These are phyloP conservation scores for Ramphastos sulfuratus DNA, from an alignment of 2,113 vertebrate species.

Conservation along the genomic window DNA sequence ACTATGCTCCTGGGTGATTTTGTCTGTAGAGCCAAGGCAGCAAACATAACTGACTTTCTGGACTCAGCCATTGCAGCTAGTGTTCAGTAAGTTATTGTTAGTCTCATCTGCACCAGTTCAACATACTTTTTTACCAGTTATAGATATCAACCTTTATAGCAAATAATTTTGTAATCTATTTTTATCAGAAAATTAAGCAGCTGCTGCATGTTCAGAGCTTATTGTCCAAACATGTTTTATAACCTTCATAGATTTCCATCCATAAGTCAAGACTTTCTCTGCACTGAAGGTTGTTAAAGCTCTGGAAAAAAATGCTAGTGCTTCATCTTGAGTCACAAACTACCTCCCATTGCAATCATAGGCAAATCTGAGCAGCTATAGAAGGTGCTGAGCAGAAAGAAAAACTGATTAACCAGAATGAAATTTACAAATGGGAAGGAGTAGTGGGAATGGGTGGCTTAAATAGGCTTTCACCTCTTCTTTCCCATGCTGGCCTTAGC, in stretches of 20 bases:
- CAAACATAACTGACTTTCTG: background rate
- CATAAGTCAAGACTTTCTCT: constrained; percentile 5
- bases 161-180: constrained; percentile 50
- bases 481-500: background rate
- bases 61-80: background rate
- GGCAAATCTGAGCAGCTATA: background rate
- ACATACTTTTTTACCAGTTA: background rate
- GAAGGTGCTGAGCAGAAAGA: background rate
- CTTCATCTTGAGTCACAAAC: background rate
- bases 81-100: background rate
- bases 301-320: background rate
- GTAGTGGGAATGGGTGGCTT: background rate
- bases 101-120: background rate
- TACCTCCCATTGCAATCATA: background rate
- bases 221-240: constrained; percentile 54
- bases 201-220: constrained; percentile 38
- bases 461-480: background rate
- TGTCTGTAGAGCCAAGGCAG: background rate
- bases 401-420: background rate
- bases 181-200: constrained; percentile 58
- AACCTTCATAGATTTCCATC: constrained; percentile 56
- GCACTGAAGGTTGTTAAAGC: constrained; percentile 30
- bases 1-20: background rate
- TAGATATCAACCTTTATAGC: constrained; percentile 15
- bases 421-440: background rate